A percentile compares a stretch with the other conserved stretches of the same genome.
phyloP scores from a whole-genome alignment of 2,888 invertebrate species.

The Aproaerema taeniolella region DNA sequence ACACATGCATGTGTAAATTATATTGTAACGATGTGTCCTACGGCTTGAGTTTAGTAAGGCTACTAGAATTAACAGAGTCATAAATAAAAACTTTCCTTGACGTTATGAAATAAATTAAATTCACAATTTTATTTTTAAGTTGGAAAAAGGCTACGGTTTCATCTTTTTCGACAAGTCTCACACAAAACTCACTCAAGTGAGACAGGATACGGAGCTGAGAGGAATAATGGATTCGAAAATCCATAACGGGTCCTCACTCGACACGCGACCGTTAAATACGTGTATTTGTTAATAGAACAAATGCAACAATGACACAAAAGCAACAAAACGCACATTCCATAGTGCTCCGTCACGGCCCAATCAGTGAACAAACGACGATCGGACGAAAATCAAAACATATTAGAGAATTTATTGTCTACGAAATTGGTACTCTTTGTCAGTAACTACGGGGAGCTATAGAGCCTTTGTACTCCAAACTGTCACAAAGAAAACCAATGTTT shows the following conservation, averaged over 20 bases:
- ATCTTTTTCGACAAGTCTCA: too few relatives aligned
- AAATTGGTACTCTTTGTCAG: conserved; percentile 60
- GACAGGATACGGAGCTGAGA: too few relatives aligned
- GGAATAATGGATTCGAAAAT: conserved; percentile 11
- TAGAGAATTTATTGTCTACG: conserved; percentile 58
- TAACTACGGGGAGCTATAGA: conserved; percentile 56
- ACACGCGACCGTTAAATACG: conserved; percentile 38
- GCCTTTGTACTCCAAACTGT: conserved; percentile 45
- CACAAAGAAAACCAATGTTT: conserved; percentile 37
- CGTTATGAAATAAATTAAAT: too few relatives aligned
- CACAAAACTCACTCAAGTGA: too few relatives aligned
- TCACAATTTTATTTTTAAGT: too few relatives aligned
- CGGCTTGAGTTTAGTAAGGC: too few relatives aligned
- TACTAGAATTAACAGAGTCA: too few relatives aligned
- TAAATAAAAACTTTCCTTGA: too few relatives aligned
- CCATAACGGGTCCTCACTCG: conserved; percentile 40
- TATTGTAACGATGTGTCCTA: too few relatives aligned
- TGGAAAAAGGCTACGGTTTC: too few relatives aligned
- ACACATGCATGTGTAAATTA: background rate
- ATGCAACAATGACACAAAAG: conserved; percentile 40
- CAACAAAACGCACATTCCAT: conserved; percentile 31
- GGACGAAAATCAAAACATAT: conserved; percentile 76
- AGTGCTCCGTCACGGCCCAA: conserved; percentile 54
- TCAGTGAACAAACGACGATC: conserved; percentile 51
- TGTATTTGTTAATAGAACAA: conserved; percentile 27